Evolutionary conservation across 2,113 vertebrate genomes (phyloP).

Genomic region (Actinemys pallida): DNA sequence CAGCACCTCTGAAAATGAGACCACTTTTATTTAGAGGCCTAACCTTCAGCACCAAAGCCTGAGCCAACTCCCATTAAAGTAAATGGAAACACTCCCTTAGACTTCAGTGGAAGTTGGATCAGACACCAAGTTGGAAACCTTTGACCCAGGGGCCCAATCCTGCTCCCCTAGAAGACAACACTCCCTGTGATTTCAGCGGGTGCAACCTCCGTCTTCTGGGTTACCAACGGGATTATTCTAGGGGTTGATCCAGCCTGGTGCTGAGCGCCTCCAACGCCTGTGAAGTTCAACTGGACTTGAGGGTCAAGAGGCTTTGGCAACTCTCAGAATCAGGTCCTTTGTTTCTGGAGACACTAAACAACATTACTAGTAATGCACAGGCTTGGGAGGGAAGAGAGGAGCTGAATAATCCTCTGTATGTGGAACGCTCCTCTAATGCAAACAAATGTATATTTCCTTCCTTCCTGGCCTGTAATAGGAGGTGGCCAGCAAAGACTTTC

Average conservation of each 20-base stretch:
- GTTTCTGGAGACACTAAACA: neutral
- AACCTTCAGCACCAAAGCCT: neutral
- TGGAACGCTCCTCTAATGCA: slow-evolving; percentile 46
- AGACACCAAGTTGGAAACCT: neutral
- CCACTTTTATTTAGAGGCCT: neutral
- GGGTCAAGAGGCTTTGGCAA: neutral
- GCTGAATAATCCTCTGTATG: slow-evolving; percentile 1
- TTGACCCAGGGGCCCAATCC: neutral
- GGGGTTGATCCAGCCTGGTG: neutral
- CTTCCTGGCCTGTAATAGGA: slow-evolving; percentile 1
- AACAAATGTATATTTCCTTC: slow-evolving; percentile 23
- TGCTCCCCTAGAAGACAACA: neutral
- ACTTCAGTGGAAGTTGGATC: neutral
- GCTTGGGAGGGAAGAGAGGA: neutral
- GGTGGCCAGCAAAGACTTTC: slow-evolving; percentile 4
- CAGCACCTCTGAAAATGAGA: neutral
- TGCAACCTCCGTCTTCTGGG: neutral
- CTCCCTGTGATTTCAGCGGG: neutral
- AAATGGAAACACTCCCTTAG: neutral
- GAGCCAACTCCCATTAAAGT: neutral
- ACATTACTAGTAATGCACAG: neutral
- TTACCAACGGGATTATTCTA: neutral
- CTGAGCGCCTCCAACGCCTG: neutral
- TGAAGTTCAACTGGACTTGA: neutral
- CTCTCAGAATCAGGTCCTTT: neutral